Evolutionary conservation across 1,140 invertebrate species (phyloP), one percentile per base, ranked within the genome.

Genomic region (Drosophila neocordata): DNA sequence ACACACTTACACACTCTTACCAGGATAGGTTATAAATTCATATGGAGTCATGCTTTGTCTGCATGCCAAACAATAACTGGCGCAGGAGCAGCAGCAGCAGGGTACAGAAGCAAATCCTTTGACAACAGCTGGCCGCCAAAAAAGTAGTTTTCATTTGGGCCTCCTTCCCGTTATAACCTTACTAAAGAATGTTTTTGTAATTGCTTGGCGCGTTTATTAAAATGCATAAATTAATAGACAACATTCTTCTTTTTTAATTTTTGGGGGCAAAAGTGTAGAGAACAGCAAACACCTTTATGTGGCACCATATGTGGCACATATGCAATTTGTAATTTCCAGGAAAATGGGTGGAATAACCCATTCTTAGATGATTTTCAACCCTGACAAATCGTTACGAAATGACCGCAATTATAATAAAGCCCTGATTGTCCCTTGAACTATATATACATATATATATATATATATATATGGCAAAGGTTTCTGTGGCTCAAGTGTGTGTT

Each of bases 211-310:
- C 82, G 44, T 79, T 87, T 88, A 88, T 88, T 88, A 88, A 88
- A 88, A 88, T 88, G 83, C 83, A 88, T 88, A 88, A 88, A 88
- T 88, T 88, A 88, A 88, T 88, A 69, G 55, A 44, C n/a, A 27
- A 51, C 51, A 58, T 15, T 71, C 4, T 24, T 24, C 4, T 24
- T 24, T 24, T 4, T 24, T 0, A n/a, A n/a, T 24, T 73, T 79
- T 72, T 72, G 59, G 67, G 37, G 27, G 11, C 24, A 69, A 31
- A 37, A 24, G 11, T 12, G 20, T 7, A 18, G 24, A 59, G 44
- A n/a, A n/a, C 11, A 5, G 65, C 76, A 84, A 5, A 68, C 76
- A 84, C 76, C 80, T 83, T 82, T 80, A 55, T 61, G 51, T 20
- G 35, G 59, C 22, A 64, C 60, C 79, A 76, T 79, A 64, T 83